Base-by-base conservation (phyloP, 2,797 vertebrate species). In the Leptatherina wallacei region DNA sequence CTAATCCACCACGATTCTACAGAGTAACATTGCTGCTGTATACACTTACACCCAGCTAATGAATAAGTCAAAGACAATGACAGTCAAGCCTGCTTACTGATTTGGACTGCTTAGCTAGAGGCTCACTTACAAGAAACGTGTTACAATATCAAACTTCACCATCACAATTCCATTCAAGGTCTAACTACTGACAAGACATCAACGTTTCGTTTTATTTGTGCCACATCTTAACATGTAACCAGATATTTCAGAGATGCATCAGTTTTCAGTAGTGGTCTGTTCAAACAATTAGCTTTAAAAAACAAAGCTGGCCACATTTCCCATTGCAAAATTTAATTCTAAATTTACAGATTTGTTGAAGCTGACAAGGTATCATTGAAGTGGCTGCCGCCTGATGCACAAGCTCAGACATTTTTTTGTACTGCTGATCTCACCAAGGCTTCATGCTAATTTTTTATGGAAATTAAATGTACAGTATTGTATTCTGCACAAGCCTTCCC, bases 1-100 rank as follows among this genome's bases (percentile, higher is more conserved):
- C 65, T 75, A 80, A 77, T 75, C 65, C 60, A 75, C 60, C 63
- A 51, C 33, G 73, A 64, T 76, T 78, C 76, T 75, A 69, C 77
- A 77, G 24, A 65, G 80, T 58, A 77, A 74, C 71, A 64, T 63
- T 42, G 76, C 64, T 64, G 38, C 70, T 78, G 80, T 78, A 83
- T 83, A 90, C 75, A 78, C 74, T 79, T 79, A 85, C 89, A 90
- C 63, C 24, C 62, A 78, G 78, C 80, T 91, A 83, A 91, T 88
- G 62, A 90, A 92, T 81, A 81, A 88, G 80, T 93, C 69, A 83
- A 74, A 69, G 68, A 78, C 30, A 4, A 40, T 30, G 60, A 87
- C 73, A 88, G 81, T 58, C 49, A 51, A 51, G 61, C 64, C 73
- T 71, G 68, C 73, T 73, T 67, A 80, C 69, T 33, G 78, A 65